phyloP scores from a whole-genome alignment of 2,797 vertebrate species.

The Notoglanidium macrostoma region DNA sequence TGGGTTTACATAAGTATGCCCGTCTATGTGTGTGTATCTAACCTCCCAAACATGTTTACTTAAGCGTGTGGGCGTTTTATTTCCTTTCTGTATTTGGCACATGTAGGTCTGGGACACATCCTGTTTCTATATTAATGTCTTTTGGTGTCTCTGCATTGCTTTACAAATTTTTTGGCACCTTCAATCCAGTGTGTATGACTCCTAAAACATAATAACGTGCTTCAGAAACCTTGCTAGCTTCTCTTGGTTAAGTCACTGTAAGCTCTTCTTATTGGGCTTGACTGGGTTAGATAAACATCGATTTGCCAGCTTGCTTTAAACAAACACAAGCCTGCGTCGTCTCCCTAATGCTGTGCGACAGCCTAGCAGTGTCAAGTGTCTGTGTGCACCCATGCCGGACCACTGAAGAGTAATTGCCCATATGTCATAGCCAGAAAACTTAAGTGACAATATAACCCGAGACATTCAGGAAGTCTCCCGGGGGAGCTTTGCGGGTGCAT shows the following conservation, averaged over 20 bases:
- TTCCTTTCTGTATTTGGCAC: slow-evolving; percentile 30
- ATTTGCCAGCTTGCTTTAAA: slow-evolving; percentile 64
- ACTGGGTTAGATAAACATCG: slow-evolving; percentile 62
- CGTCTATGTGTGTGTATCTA: slow-evolving; percentile 51
- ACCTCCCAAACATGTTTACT: slow-evolving; percentile 30
- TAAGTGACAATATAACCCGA: slow-evolving; percentile 45
- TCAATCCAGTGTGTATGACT: background rate
- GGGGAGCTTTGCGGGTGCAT: background rate
- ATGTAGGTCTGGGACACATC: slow-evolving; percentile 20
- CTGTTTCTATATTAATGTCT: slow-evolving; percentile 16
- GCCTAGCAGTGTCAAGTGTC: slow-evolving; percentile 47
- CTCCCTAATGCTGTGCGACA: slow-evolving; percentile 60
- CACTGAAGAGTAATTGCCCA: slow-evolving; percentile 47
- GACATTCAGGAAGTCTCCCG: slow-evolving; percentile 37
- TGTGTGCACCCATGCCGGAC: slow-evolving; percentile 33
- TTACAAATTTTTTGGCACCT: background rate
- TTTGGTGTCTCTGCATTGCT: background rate
- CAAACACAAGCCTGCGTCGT: slow-evolving; percentile 60
- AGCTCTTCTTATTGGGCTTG: slow-evolving; percentile 52
- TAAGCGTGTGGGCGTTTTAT: slow-evolving; percentile 21
- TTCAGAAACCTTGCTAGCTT: slow-evolving; percentile 11
- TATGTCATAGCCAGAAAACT: slow-evolving; percentile 48
- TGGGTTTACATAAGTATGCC: slow-evolving; percentile 45
- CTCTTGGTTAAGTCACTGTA: slow-evolving; percentile 45
- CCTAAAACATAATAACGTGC: background rate